Evolutionary conservation across 2,113 vertebrate species (phyloP), one percentile per base, ranked within the genome.

Genomic region (Microtus richardsoni): DNA sequence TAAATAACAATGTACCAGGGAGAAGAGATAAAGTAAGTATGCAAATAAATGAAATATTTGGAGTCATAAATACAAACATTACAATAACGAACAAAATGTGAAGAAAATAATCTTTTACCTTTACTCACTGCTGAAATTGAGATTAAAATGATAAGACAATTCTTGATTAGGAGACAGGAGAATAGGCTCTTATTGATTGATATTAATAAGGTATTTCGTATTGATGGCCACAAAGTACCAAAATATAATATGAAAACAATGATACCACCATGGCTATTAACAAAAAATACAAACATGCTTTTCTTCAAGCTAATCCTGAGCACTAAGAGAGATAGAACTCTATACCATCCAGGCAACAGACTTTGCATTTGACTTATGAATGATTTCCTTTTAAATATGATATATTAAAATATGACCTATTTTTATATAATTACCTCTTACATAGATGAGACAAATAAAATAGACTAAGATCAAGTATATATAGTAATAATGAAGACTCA

Each of bases 351-450:
- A 91, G 70, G 82, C 7, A 92, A 70, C 4, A 87, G 12, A 89
- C 62, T 64, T 91, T 7, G 44, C 80, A 91, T 94, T 93, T 86
- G 78, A 79, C 21, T 86, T 47, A 96, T 60, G 3, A 90, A 60
- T 91, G 19, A 30, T 87, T 93, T 70, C 3, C 30, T 33, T 75
- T 92, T 30, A 36, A 68, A 70, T 19, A 33, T 54, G 26, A 54
- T 3, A 71, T 12, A 33, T 52, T 86, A 52, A 87, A 95, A 92
- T 73, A 58, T 71, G 21, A 92, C 10, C 52, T 58, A 79, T 95
- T 89, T 52, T 86, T 16, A 91, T 87, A 58, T 58, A 96, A 91
- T 62, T 89, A 91, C 33, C 16, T 14, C 39, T 60, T 60, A 52
- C 11, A 60, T 13, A 28, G 12, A 21, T 14, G 75, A 91, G 89